These are phyloP conservation scores for Platalea minor DNA, from an alignment of 2,797 vertebrate species.

Conservation along the genomic window DNA sequence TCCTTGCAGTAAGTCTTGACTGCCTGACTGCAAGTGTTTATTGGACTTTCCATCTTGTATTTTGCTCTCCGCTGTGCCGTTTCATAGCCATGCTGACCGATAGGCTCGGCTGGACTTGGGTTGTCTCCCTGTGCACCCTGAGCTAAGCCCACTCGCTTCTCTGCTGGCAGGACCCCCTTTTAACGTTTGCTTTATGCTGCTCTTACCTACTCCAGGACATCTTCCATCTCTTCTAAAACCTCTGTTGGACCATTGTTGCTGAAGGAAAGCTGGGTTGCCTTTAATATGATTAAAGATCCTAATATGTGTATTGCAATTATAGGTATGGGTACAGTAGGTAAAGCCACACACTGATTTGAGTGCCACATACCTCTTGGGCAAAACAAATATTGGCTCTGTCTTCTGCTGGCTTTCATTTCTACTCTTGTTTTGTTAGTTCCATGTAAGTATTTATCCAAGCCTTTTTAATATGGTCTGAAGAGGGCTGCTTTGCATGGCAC, in stretches of 20 bases:
- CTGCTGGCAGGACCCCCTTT: background rate
- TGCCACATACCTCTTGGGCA: background rate
- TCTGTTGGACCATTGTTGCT: background rate
- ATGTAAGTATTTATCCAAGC: background rate
- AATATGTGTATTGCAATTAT: background rate
- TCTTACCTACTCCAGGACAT: background rate
- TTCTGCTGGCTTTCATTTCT: background rate
- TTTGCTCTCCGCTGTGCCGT: background rate
- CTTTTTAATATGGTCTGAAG: conserved; percentile 5
- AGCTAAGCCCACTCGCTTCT: background rate
- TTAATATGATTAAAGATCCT: background rate
- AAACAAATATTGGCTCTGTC: background rate
- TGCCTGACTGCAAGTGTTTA: background rate
- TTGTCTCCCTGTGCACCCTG: background rate
- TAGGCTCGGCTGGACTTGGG: background rate
- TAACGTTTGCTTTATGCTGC: background rate
- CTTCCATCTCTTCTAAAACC: background rate
- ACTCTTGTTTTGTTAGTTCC: background rate
- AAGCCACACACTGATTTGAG: background rate
- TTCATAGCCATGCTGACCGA: background rate
- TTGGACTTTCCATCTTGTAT: background rate
- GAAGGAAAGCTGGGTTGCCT: background rate
- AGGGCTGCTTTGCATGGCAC: background rate
- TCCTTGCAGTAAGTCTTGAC: background rate
- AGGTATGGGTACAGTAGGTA: background rate